phyloP scores from a whole-genome alignment of 2,888 invertebrate species.

The Caenorhabditis sp. region DNA sequence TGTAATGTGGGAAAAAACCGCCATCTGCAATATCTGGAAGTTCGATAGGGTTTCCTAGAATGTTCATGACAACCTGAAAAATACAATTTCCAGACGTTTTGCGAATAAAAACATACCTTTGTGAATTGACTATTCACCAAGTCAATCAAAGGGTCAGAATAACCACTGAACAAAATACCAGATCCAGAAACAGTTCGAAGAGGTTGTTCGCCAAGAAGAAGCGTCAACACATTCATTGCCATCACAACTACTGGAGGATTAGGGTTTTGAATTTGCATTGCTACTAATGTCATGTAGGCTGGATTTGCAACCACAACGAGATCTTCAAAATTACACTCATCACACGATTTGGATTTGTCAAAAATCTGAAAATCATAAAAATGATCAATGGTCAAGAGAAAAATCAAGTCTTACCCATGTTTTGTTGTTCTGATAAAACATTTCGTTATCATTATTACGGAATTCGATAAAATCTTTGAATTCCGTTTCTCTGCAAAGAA shows the following conservation, averaged over 20 bases:
- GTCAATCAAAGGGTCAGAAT: slow-evolving; percentile 46
- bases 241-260: slow-evolving; percentile 8
- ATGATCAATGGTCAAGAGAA: not conserved
- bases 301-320: slow-evolving; percentile 38
- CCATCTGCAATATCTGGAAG: slow-evolving; percentile 33
- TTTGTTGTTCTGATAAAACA: slow-evolving; percentile 49
- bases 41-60: slow-evolving; percentile 36
- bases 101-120: slow-evolving; percentile 11
- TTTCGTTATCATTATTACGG: slow-evolving; percentile 43
- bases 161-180: slow-evolving; percentile 47
- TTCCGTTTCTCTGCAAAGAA: slow-evolving; percentile 53
- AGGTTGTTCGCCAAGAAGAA: slow-evolving; percentile 46
- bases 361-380: slow-evolving; percentile 31
- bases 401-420: slow-evolving; percentile 35
- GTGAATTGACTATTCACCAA: slow-evolving; percentile 44
- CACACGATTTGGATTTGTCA: slow-evolving; percentile 39
- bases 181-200: slow-evolving; percentile 41
- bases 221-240: slow-evolving; percentile 27
- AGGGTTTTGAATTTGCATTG: slow-evolving; percentile 25
- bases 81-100: not conserved
- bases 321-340: slow-evolving; percentile 32
- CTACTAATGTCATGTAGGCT: slow-evolving; percentile 42
- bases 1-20: slow-evolving; percentile 62
- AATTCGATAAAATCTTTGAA: slow-evolving; percentile 55
- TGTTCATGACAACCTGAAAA: slow-evolving; percentile 24